Evolutionary conservation across 2,113 vertebrate genomes (phyloP), one percentile per base, ranked within the genome.

Genomic region (Myiozetetes cayanensis): DNA sequence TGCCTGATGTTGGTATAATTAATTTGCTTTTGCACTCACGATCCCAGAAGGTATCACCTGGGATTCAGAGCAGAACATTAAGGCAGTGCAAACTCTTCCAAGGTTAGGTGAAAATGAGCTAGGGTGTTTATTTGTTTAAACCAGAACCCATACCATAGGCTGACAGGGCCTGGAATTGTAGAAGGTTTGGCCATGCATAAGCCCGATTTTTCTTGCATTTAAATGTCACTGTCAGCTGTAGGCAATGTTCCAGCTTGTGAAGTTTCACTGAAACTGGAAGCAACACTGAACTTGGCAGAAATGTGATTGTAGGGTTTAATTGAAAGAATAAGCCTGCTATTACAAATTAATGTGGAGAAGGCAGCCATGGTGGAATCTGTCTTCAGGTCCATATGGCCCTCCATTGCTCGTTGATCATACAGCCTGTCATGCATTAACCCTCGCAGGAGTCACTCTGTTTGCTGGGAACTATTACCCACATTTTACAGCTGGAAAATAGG

Each of bases 241-340:
- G 96, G 94, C 94, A 96, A 70, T 12, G 79, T 81, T 96, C 94
- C 96, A 97, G 88, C 92, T 92, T 81, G 88, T 6, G 27, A 94
- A 96, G 90, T 96, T 97, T 96, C 65, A 46, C 85, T 92, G 94
- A 74, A 90, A 93, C 79, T 84, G 90, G 83, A 96, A 88, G 90
- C 86, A 96, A 71, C 58, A 61, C 90, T 90, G 88, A 94, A 79
- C 93, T 96, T 96, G 96, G 93, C 96, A 97, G 92, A 93, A 86
- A 93, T 81, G 61, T 47, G 87, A 81, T 12, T 74, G 79, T 21
- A 85, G 81, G 82, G 79, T 77, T 95, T 95, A 97, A 94, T 78
- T 96, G 90, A 92, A 96, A 75, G 90, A 96, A 92, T 93, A 88
- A 94, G 87, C 68, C 90, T 3, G 16, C 68, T 95, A 94, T 96